A percentile compares a stretch with the other conserved stretches of the same genome.
phyloP scores from a whole-genome alignment of 2,113 vertebrate species.

The Cryptotis parvus region DNA sequence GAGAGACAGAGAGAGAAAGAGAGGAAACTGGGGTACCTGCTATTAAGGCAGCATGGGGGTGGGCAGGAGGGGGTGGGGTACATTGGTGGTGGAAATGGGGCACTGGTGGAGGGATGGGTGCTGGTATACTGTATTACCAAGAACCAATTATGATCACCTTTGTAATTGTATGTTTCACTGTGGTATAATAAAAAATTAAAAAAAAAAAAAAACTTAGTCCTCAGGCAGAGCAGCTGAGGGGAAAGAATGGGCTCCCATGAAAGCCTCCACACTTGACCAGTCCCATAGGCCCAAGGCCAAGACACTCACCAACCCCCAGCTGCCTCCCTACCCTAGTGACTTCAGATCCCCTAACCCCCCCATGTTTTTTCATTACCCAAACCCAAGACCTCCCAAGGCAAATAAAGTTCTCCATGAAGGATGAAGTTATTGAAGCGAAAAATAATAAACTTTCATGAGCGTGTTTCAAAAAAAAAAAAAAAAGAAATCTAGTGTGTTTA shows the following conservation, averaged over 20 bases:
- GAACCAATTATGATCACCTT: no score
- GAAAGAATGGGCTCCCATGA: neutral
- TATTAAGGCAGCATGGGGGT: no score
- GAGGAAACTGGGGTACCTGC: no score
- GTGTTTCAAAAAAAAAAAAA: no score
- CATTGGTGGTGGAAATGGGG: no score
- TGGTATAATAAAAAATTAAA: no score
- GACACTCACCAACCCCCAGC: constrained; percentile 9
- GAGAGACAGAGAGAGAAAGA: no score
- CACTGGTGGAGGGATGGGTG: no score
- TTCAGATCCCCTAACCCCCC: neutral
- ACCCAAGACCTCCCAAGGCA: constrained; percentile 65
- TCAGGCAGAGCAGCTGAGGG: neutral
- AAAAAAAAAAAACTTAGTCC: neutral
- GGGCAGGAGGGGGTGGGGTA: no score
- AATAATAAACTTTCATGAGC: constrained; percentile 79
- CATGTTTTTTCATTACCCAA: constrained; percentile 73
- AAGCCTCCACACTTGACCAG: constrained; percentile 26
- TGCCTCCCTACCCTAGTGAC: constrained; percentile 51
- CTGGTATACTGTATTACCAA: no score
- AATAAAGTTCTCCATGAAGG: constrained; percentile 66
- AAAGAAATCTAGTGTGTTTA: constrained; percentile 70
- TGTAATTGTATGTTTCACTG: no score
- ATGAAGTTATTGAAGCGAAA: constrained; percentile 79
- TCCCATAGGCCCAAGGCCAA: constrained; percentile 57